phyloP scores from a whole-genome alignment of 2,797 vertebrate genomes.

The Lepus townsendii region DNA sequence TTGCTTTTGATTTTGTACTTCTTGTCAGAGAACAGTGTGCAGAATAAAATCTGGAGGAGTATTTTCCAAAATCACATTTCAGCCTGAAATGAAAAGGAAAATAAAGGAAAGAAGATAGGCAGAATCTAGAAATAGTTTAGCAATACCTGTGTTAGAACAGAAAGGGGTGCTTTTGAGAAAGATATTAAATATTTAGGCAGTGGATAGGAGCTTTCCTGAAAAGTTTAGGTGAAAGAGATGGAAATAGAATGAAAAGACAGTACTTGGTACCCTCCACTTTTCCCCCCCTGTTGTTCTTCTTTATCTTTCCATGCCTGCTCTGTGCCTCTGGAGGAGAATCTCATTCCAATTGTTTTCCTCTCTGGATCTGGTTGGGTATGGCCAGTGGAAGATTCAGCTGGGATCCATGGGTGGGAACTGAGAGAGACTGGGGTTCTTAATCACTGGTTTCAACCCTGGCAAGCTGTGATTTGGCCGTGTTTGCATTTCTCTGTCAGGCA shows the following conservation, averaged over 20 bases:
- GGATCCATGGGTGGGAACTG: not conserved
- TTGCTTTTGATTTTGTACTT: slow-evolving; percentile 50
- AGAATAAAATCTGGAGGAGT: slow-evolving; percentile 8
- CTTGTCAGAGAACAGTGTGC: not conserved
- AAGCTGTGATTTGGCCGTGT: not conserved
- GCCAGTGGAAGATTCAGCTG: not conserved
- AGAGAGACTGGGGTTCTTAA: not conserved
- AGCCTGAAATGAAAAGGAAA: slow-evolving; percentile 21
- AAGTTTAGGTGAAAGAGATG: not conserved
- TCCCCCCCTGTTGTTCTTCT: not conserved
- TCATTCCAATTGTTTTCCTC: not conserved
- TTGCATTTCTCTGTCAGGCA: not conserved
- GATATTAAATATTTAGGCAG: not conserved
- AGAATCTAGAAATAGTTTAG: not conserved
- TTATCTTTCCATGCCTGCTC: not conserved
- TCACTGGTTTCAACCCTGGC: not conserved
- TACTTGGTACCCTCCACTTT: not conserved
- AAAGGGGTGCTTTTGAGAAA: not conserved
- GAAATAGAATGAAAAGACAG: not conserved
- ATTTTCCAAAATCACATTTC: not conserved
- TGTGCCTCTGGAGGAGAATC: not conserved
- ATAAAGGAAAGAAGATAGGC: not conserved
- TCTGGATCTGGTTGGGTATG: not conserved
- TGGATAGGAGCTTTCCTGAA: not conserved
- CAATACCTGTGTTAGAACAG: not conserved